Evolutionary conservation across 1,140 invertebrate species (phyloP), one percentile per base, ranked within the genome.

Genomic region (Gryllus bimaculatus): DNA sequence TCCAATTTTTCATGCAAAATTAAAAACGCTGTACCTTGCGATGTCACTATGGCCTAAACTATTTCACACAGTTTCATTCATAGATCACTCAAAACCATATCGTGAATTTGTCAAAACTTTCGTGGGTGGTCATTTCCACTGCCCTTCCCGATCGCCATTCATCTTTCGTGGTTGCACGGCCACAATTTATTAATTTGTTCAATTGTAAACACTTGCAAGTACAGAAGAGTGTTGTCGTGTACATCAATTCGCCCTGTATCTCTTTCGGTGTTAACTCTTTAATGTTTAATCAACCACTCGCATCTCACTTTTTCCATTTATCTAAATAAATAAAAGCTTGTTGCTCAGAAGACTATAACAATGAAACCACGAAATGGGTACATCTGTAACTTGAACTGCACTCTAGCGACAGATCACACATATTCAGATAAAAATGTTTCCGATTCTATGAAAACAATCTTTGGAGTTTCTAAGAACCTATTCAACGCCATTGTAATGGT

Each of bases 51-150:
- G 49, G 78, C 74, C 79, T 83, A 80, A 80, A 81, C 80, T 81
- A 83, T 81, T 80, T 81, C 75, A 73, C 80, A 47, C 20, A 83
- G 77, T 81, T 82, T 82, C 66, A 83, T 48, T 82, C 81, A 79
- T 75, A 83, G 82, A 79, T 84, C 81, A 48, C 78, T 77, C 79
- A 81, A 86, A 76, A 84, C 79, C 78, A 83, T 73, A 78, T 81
- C 80, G 10, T 47, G 73, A 3, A 81, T 78, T 82, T 81, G 75
- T 82, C 81, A 82, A 80, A 79, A 74, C 79, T 79, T 81, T 82
- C 79, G 12, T 75, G 74, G 39, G 39, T 79, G 81, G 79, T 77
- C 77, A 80, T 77, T 78, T 82, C 78, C 76, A 82, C 54, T 66
- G 7, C 10, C 2, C 54, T 0, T 7, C 18, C 54, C 54, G 54